Evolutionary conservation across 2,113 vertebrate species (phyloP).

Genomic region (Caranx ignobilis): DNA sequence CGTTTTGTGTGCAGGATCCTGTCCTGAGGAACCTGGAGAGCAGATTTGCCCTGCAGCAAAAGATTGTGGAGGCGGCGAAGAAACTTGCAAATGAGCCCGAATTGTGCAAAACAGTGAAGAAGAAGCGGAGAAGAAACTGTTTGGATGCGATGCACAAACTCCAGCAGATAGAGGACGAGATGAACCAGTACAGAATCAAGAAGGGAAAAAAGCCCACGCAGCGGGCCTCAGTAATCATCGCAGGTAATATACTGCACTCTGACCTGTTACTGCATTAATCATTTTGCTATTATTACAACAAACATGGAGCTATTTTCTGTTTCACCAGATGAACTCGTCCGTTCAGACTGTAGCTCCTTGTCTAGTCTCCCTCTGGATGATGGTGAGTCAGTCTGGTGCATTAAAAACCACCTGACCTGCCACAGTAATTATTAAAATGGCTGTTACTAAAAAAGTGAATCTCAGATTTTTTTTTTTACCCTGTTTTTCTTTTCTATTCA

Average conservation of each 20-base stretch:
- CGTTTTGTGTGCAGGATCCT: conserved; percentile 86
- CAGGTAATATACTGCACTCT: conserved; percentile 81
- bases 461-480: neutral
- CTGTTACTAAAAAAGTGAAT: neutral
- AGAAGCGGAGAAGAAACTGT: conserved; percentile 94
- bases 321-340: conserved; percentile 90
- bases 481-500: conserved; percentile 61
- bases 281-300: neutral
- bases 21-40: conserved; percentile 93
- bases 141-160: conserved; percentile 92
- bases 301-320: conserved; percentile 20
- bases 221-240: conserved; percentile 87
- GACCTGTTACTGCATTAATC: neutral
- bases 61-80: conserved; percentile 95
- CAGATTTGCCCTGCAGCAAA: conserved; percentile 94
- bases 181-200: conserved; percentile 94
- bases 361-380: conserved; percentile 92
- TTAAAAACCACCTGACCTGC: neutral
- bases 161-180: conserved; percentile 94
- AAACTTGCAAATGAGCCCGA: conserved; percentile 93
- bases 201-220: conserved; percentile 93
- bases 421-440: neutral
- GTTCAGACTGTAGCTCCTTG: conserved; percentile 92
- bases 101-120: conserved; percentile 94
- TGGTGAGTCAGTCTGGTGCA: conserved; percentile 81